Percentiles rank a stretch among this genome's conserved stretches.
These are phyloP conservation scores for Xestoiulus laeticollis DNA, from an alignment of 2,888 invertebrate genomes.

Conservation along the genomic window DNA sequence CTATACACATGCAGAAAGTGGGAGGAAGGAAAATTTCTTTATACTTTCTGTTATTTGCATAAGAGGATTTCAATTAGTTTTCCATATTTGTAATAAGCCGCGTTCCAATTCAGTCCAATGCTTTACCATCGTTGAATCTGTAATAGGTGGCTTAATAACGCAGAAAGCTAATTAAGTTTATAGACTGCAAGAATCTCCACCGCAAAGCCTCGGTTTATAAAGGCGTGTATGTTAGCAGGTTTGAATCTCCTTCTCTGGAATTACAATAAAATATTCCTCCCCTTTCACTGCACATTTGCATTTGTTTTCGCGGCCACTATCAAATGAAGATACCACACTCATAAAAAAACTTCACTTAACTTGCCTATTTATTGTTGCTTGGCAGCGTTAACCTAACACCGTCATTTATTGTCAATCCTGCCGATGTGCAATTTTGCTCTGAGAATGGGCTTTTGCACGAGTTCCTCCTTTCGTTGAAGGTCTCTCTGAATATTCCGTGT, in stretches of 20 bases:
- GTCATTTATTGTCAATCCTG: not conserved
- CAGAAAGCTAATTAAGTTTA: not conserved
- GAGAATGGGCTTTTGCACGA: not conserved
- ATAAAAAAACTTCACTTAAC: not conserved
- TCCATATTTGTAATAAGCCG: not conserved
- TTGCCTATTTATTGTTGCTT: not conserved
- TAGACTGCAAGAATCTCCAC: not conserved
- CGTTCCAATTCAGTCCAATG: not conserved
- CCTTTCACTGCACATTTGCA: not conserved
- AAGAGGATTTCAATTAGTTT: not conserved
- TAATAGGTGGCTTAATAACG: not conserved
- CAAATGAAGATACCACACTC: not conserved
- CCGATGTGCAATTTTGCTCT: not conserved
- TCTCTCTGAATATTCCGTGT: not conserved
- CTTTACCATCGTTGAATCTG: not conserved
- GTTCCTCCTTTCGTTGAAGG: not conserved
- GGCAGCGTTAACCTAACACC: constrained; percentile 1
- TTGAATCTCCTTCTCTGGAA: not conserved
- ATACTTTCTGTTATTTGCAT: not conserved
- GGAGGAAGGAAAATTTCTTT: not conserved
- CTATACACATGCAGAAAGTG: not conserved
- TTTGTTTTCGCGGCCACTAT: not conserved
- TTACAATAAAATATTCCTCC: not conserved
- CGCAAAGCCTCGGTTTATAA: not conserved
- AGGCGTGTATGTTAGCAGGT: not conserved